phyloP scores from a whole-genome alignment of 2,113 vertebrate species.

The Dasyprocta punctata region DNA sequence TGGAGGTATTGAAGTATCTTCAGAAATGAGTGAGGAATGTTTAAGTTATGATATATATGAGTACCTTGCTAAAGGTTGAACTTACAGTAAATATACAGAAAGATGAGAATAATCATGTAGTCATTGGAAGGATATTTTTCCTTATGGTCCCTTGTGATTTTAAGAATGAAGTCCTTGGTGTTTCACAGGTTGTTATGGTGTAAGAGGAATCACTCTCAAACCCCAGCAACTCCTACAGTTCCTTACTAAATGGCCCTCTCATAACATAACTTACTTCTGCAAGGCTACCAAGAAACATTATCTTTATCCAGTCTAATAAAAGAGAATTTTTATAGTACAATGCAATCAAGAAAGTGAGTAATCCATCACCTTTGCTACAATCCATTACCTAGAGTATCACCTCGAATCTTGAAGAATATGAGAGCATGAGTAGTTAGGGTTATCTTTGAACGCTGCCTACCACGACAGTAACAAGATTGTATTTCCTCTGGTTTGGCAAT shows the following conservation, averaged over 20 bases:
- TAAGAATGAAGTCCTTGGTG: neutral
- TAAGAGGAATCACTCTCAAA: neutral
- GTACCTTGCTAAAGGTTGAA: neutral
- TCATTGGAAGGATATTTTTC: neutral
- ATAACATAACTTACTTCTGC: neutral
- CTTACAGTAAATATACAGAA: neutral
- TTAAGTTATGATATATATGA: neutral
- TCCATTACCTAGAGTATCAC: neutral
- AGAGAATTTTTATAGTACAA: neutral
- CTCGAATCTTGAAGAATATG: neutral
- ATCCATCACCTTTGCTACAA: neutral
- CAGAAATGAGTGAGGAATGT: neutral
- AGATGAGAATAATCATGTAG: neutral
- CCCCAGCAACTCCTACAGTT: neutral
- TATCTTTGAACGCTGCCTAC: neutral
- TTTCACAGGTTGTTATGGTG: neutral
- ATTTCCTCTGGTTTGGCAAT: neutral
- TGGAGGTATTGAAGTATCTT: neutral
- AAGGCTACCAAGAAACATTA: neutral
- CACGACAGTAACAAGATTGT: neutral
- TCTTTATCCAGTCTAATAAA: neutral
- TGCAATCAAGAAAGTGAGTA: neutral
- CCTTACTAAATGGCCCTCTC: neutral
- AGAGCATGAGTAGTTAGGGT: neutral
- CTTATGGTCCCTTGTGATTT: neutral